Evolutionary conservation across 2,888 invertebrate species (phyloP).

Genomic region (Chydorus sphaericus): DNA sequence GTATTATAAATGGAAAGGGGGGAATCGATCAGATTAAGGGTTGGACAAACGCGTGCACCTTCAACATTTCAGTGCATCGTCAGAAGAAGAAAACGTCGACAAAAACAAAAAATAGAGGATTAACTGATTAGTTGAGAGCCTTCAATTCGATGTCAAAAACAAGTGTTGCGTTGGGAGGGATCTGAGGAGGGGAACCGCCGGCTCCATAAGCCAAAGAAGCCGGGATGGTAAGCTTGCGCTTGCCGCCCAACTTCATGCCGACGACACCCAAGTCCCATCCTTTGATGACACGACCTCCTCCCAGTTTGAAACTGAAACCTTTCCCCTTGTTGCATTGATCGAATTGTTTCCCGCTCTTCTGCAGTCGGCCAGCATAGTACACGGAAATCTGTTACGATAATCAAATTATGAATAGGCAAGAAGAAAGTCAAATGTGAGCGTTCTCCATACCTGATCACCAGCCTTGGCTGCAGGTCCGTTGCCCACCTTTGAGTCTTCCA

Average conservation of each 20-base stretch:
- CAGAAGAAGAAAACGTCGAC: too few relatives aligned
- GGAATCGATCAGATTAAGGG: too few relatives aligned
- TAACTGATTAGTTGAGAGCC: slow-evolving; percentile 50
- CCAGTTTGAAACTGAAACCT: slow-evolving; percentile 72
- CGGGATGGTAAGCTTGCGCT: slow-evolving; percentile 68
- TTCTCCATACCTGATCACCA: slow-evolving; percentile 44
- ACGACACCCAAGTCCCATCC: slow-evolving; percentile 80
- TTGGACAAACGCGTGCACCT: too few relatives aligned
- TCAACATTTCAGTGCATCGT: too few relatives aligned
- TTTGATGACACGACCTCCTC: slow-evolving; percentile 70
- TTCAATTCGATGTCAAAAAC: slow-evolving; percentile 82
- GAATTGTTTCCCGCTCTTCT: slow-evolving; percentile 70
- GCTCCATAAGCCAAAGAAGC: slow-evolving; percentile 50
- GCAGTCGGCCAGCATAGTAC: slow-evolving; percentile 70
- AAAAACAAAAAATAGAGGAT: too few relatives aligned
- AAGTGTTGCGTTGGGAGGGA: slow-evolving; percentile 74
- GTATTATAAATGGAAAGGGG: too few relatives aligned
- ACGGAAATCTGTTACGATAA: slow-evolving; percentile 39
- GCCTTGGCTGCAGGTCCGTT: slow-evolving; percentile 57
- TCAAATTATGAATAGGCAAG: neutral
- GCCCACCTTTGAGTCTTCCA: slow-evolving; percentile 70
- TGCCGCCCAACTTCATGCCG: slow-evolving; percentile 90
- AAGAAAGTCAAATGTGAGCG: neutral
- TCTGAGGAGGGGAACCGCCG: slow-evolving; percentile 54
- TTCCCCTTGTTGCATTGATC: slow-evolving; percentile 59